phyloP scores from a whole-genome alignment of 2,888 invertebrate species.

The Encarsia formosa region DNA sequence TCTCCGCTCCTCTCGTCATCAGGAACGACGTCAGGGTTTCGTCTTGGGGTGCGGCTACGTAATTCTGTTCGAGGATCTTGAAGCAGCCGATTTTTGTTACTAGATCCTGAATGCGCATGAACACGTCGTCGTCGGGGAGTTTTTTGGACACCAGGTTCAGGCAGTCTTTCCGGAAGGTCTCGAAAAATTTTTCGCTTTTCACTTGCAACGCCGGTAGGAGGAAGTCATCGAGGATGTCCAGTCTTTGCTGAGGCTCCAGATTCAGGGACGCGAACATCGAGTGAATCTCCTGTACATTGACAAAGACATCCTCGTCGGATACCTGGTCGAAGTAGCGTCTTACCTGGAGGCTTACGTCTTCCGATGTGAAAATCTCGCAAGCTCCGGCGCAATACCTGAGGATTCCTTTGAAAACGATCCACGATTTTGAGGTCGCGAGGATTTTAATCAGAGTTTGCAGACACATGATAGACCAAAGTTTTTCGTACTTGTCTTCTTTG shows the following conservation, averaged over 20 bases:
- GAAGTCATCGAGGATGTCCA: slow-evolving; percentile 44
- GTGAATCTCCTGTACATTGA: slow-evolving; percentile 36
- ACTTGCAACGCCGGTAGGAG: slow-evolving; percentile 35
- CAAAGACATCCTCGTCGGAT: slow-evolving; percentile 28
- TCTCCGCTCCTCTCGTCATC: background rate
- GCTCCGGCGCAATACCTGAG: slow-evolving; percentile 37
- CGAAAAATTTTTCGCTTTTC: slow-evolving; percentile 4
- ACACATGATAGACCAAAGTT: slow-evolving; percentile 32
- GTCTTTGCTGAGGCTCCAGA: slow-evolving; percentile 32
- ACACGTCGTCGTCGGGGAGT: background rate
- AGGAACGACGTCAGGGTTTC: background rate
- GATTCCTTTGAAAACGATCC: slow-evolving; percentile 33
- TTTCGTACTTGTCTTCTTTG: slow-evolving; percentile 21
- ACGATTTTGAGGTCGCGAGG: slow-evolving; percentile 39
- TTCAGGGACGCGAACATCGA: slow-evolving; percentile 33
- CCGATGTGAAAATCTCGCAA: slow-evolving; percentile 32
- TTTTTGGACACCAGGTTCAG: background rate
- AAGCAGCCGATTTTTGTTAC: slow-evolving; percentile 47
- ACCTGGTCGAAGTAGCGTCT: slow-evolving; percentile 33
- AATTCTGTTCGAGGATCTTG: slow-evolving; percentile 46
- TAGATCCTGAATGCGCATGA: slow-evolving; percentile 29
- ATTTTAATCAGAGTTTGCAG: slow-evolving; percentile 38
- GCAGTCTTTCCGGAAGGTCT: background rate
- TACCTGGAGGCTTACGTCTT: slow-evolving; percentile 31
- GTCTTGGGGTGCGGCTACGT: slow-evolving; percentile 23